These are phyloP conservation scores for Bos javanicus DNA, from an alignment of 2,113 vertebrate genomes.

Conservation along the genomic window DNA sequence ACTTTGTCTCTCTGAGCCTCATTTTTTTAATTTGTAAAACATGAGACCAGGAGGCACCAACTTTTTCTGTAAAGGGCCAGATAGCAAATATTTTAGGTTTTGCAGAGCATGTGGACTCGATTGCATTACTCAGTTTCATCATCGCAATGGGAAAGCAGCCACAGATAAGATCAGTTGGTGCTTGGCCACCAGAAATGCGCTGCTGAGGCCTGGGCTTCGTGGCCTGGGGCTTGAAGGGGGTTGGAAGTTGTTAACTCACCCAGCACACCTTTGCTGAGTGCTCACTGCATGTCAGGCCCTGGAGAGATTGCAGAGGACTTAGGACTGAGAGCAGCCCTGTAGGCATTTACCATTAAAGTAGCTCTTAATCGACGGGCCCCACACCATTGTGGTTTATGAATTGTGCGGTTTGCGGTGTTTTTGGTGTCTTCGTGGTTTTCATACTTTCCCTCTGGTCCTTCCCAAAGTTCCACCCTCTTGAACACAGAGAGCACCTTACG, in stretches of 20 bases:
- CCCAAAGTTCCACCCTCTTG: background rate
- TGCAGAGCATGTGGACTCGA: background rate
- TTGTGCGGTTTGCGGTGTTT: background rate
- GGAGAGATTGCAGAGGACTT: background rate
- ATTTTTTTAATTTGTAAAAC: background rate
- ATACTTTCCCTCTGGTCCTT: background rate
- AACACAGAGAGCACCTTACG: background rate
- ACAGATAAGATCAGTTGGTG: background rate
- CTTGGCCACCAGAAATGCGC: background rate
- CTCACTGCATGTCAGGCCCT: too few species aligned
- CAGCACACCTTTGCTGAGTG: fast-evolving
- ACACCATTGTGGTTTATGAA: fast-evolving
- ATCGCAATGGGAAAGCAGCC: background rate
- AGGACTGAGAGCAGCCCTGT: background rate
- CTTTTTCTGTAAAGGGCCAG: background rate
- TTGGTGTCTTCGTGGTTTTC: background rate
- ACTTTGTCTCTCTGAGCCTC: background rate
- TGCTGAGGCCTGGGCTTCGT: fast-evolving
- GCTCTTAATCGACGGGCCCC: too few species aligned
- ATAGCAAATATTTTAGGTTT: background rate
- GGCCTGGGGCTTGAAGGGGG: fast-evolving
- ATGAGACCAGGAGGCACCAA: background rate
- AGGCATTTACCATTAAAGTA: background rate
- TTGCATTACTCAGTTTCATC: background rate
- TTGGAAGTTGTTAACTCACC: fast-evolving